Percentiles rank a stretch among this genome's conserved stretches.
Conservation (phyloP, 2,113 vertebrate genomes). For the Epinephelus lanceolatus region DNA sequence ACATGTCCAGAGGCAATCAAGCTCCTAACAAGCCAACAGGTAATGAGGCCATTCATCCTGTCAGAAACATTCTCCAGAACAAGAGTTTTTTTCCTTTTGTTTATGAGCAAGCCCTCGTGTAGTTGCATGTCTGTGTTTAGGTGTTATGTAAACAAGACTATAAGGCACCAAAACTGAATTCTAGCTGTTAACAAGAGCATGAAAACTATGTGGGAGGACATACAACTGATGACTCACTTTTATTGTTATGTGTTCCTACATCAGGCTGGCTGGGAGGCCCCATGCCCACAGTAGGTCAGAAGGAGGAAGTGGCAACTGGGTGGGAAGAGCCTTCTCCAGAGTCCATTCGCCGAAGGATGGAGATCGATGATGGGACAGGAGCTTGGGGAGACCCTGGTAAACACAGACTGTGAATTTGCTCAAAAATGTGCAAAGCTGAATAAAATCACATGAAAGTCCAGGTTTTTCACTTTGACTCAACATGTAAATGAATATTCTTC, state of each 20-base stretch:
- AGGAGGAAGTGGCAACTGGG: constrained; percentile 91
- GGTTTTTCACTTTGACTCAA: neutral
- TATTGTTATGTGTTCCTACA: constrained; percentile 62
- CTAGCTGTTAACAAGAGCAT: neutral
- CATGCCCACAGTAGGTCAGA: constrained; percentile 85
- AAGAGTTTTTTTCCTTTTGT: neutral
- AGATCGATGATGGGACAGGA: constrained; percentile 97
- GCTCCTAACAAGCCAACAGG: constrained; percentile 84
- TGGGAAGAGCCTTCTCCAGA: constrained; percentile 99
- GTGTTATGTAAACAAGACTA: neutral
- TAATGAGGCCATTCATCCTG: neutral
- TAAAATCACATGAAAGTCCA: neutral
- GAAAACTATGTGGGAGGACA: neutral
- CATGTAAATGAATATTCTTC: neutral
- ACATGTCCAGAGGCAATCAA: constrained; percentile 66
- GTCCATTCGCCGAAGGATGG: constrained; percentile 94
- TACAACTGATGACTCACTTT: constrained; percentile 16
- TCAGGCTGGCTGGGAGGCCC: constrained; percentile 93
- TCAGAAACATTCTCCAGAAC: neutral
- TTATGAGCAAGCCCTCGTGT: neutral
- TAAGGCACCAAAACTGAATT: neutral
- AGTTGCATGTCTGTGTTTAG: neutral
- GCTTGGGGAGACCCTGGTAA: constrained; percentile 96
- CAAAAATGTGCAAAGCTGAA: neutral
- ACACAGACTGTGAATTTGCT: constrained; percentile 74